Conservation (phyloP, 1,140 invertebrate species). For the Leptinotarsa undecemlineata region DNA sequence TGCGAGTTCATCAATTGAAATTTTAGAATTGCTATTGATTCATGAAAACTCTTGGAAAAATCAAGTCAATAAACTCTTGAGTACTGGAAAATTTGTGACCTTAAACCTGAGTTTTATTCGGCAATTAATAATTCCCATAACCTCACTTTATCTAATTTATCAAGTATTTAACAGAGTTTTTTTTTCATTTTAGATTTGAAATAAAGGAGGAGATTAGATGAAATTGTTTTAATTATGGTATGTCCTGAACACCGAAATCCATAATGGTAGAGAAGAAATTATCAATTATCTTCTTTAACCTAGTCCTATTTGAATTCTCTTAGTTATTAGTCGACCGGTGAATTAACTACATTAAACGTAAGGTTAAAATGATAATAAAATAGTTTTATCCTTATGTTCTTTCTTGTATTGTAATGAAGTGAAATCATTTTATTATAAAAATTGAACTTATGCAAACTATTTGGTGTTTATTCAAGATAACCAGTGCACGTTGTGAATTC, state of each 20-base stretch:
- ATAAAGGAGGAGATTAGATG: conserved; percentile 18
- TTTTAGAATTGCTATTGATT: no score
- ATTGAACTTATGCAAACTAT: not conserved
- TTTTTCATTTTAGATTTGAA: conserved; percentile 23
- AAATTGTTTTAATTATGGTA: conserved; percentile 6
- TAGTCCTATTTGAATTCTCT: conserved; percentile 10
- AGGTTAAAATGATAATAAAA: conserved; percentile 22
- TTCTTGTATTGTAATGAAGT: conserved; percentile 9
- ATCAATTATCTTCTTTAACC: conserved; percentile 15
- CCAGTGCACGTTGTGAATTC: conserved; percentile 21
- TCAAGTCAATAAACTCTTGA: not conserved
- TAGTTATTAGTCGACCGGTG: conserved; percentile 4
- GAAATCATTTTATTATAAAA: not conserved
- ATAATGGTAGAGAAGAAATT: conserved; percentile 15
- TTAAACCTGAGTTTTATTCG: not conserved
- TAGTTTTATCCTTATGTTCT: conserved; percentile 14
- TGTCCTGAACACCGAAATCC: conserved; percentile 17
- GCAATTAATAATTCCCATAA: not conserved
- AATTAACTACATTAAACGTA: conserved; percentile 10
- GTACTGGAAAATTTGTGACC: not conserved
- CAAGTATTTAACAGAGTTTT: not conserved
- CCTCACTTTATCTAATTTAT: not conserved
- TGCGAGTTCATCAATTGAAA: no score
- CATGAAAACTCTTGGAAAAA: not conserved
- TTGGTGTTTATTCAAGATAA: conserved; percentile 9